Evolutionary conservation across 2,797 vertebrate species (phyloP).

Genomic region (Pelodytes ibericus): DNA sequence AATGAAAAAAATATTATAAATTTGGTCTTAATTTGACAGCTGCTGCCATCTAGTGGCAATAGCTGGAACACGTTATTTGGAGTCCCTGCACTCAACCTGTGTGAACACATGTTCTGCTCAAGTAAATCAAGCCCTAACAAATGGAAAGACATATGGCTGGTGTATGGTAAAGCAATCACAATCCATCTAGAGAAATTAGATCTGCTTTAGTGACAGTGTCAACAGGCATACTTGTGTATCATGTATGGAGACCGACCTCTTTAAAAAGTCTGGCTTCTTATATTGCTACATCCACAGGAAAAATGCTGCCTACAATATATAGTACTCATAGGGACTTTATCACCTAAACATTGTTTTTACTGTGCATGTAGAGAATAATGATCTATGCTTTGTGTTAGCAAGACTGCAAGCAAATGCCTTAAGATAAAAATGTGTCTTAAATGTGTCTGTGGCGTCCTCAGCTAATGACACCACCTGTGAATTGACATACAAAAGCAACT

Average conservation of each 20-base stretch:
- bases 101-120: neutral
- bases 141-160: constrained; percentile 21
- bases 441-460: too few species aligned
- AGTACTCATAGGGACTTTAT: too few species aligned
- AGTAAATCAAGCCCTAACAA: neutral
- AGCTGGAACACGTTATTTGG: neutral
- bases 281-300: too few species aligned
- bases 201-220: neutral
- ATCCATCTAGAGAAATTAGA: neutral
- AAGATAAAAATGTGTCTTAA: too few species aligned
- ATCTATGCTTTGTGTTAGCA: too few species aligned
- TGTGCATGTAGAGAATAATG: too few species aligned
- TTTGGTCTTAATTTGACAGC: constrained; percentile 22
- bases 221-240: neutral
- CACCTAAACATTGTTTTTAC: too few species aligned
- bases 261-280: too few species aligned
- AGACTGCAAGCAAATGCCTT: too few species aligned
- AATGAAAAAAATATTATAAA: neutral
- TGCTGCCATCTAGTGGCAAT: constrained; percentile 50
- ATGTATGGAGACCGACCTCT: neutral
- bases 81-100: neutral
- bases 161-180: constrained; percentile 15
- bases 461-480: too few species aligned
- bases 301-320: too few species aligned
- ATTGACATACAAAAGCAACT: too few species aligned